Evolutionary conservation across 1,140 invertebrate species (phyloP).

Genomic region (Globodera ellingtonae): DNA sequence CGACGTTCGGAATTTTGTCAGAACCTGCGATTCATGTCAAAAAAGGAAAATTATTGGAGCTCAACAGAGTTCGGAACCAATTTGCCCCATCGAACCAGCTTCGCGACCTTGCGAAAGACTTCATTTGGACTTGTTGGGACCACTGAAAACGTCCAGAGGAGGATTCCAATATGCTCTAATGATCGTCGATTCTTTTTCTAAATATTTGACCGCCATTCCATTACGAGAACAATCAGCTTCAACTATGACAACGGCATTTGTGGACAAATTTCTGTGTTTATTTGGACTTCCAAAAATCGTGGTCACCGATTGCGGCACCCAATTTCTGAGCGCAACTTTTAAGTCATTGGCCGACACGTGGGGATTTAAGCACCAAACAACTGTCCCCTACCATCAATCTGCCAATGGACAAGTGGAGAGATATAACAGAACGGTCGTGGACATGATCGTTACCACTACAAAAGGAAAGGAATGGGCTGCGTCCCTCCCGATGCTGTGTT

Average conservation of each 20-base stretch:
- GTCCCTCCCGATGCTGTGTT: background rate
- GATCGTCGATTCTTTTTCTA: conserved; percentile 20
- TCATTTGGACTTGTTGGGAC: conserved; percentile 14
- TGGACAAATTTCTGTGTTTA: conserved; percentile 12
- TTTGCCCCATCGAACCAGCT: background rate
- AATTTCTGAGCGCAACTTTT: conserved; percentile 22
- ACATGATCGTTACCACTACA: conserved; percentile 4
- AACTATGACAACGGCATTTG: conserved; percentile 5
- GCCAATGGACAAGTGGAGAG: conserved; percentile 17
- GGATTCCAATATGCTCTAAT: conserved; percentile 22
- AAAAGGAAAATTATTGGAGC: conserved; percentile 18
- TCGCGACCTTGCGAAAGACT: conserved; percentile 12
- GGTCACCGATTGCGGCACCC: conserved; percentile 14
- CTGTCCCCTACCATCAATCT: conserved; percentile 10
- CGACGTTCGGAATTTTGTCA: conserved; percentile 11
- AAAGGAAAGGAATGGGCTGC: conserved; percentile 7
- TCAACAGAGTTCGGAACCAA: background rate
- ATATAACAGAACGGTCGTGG: background rate
- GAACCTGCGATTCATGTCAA: conserved; percentile 11
- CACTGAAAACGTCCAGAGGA: background rate
- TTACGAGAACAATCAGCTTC: conserved; percentile 12
- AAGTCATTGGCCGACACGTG: background rate
- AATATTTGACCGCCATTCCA: conserved; percentile 10
- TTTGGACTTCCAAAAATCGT: conserved; percentile 3
- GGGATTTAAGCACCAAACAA: conserved; percentile 10